Base-by-base conservation (phyloP, 1,140 invertebrate genomes). In the Panagrolaimus sp. region DNA sequence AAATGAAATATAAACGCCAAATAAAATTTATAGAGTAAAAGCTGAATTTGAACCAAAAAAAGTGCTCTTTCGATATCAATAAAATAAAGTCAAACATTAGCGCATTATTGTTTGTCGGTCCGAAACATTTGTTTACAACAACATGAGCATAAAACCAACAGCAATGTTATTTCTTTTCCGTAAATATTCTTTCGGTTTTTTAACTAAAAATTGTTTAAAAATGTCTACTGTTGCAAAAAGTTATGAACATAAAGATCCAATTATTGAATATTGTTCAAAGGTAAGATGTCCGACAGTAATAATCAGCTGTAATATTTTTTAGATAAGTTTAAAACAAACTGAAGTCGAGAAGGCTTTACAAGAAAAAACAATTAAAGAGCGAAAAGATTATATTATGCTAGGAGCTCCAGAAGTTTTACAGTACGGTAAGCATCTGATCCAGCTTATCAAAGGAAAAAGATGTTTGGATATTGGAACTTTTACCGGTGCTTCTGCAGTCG, bases 381-480 rank as follows among this genome's bases (percentile, higher is more conserved):
- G 64, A 27, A 42, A 66, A 63, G 9, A 27, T 11, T 11, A 5
- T 11, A n/a, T 16, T 9, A 85, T 85, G 84, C 72, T 85, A 53
- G 84, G 84, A 63, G 74, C 80, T 38, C 68, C 73, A 14, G 84
- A 85, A 67, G 75, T 81, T n/a, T 61, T 83, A 2, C 76, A 83
- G 25, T 70, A 84, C 48, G 72, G 84, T 27, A 66, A 77, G 42
- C 77, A 82, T 44, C 67, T 85, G 23, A 74, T 84, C 31, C 68
- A 73, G 65, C 48, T 74, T 3, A 83, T 83, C 20, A 68, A 74
- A 9, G 82, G 74, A 9, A 83, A 82, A 67, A 78, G 81, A 68
- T 78, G 77, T 27, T 68, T 85, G 25, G 84, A 85, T 70, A 72
- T 85, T 47, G 83, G 84, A 9, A 84, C 84, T 7, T 85, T 74